Evolutionary conservation across 2,113 vertebrate genomes (phyloP).

Genomic region (Notarius quadriscutis): DNA sequence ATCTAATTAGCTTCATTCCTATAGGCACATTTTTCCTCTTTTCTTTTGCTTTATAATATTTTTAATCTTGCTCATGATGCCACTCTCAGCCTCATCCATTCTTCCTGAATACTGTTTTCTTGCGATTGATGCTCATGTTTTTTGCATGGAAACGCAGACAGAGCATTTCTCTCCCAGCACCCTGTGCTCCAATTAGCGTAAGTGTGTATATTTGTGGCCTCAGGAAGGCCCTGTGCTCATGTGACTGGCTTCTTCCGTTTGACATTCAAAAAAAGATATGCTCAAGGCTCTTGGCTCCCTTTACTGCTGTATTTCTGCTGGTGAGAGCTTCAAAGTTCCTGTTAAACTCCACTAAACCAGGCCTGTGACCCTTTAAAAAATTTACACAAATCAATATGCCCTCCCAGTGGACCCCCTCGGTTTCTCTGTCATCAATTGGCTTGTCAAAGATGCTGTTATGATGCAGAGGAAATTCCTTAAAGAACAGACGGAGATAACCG

Average conservation of each 20-base stretch:
- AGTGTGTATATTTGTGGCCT: slow-evolving; percentile 56
- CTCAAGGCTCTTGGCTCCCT: slow-evolving; percentile 38
- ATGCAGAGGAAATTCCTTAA: slow-evolving; percentile 62
- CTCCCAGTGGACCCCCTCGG: slow-evolving; percentile 47
- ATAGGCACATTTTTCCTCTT: slow-evolving; percentile 71
- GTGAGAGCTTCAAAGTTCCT: slow-evolving; percentile 65
- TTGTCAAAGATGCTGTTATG: slow-evolving; percentile 56
- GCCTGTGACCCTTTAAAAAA: slow-evolving; percentile 65
- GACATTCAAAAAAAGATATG: slow-evolving; percentile 31
- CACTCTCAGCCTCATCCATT: slow-evolving; percentile 58
- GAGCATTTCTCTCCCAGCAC: slow-evolving; percentile 67
- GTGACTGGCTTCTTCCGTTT: slow-evolving; percentile 45
- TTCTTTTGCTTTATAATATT: slow-evolving; percentile 65
- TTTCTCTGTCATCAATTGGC: slow-evolving; percentile 53
- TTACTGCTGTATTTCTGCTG: slow-evolving; percentile 47
- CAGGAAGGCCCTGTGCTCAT: slow-evolving; percentile 58
- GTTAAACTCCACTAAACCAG: slow-evolving; percentile 66
- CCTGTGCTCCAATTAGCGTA: slow-evolving; percentile 69
- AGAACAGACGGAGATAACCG: slow-evolving; percentile 69
- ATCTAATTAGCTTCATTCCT: slow-evolving; percentile 77
- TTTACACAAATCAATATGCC: slow-evolving; percentile 69
- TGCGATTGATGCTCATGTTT: slow-evolving; percentile 64
- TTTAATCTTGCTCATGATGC: slow-evolving; percentile 70
- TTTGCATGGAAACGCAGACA: slow-evolving; percentile 71
- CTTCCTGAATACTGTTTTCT: slow-evolving; percentile 30